Conservation (phyloP, 2,888 invertebrate genomes). For the Rutpela maculata region DNA sequence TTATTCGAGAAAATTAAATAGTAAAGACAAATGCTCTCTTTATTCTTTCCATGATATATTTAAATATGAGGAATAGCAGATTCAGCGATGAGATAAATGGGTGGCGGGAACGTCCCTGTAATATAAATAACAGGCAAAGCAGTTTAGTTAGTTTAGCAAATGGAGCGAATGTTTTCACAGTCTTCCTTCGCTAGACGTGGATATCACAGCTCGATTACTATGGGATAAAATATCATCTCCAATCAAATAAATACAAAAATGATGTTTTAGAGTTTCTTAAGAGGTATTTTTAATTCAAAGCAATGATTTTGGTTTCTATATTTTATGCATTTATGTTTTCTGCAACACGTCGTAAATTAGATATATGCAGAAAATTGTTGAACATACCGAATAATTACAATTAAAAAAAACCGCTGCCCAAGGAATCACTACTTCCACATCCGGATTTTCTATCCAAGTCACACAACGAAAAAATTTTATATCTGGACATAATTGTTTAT, state of each 20-base stretch:
- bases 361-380: too few relatives aligned
- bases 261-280: slow-evolving; percentile 40
- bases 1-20: slow-evolving; percentile 50
- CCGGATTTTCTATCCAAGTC: too few relatives aligned
- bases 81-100: slow-evolving; percentile 43
- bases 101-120: slow-evolving; percentile 65
- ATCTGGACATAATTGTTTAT: too few relatives aligned
- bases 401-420: too few relatives aligned
- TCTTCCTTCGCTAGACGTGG: slow-evolving; percentile 64
- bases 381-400: too few relatives aligned
- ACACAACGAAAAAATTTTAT: too few relatives aligned
- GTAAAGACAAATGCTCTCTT: slow-evolving; percentile 46
- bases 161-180: slow-evolving; percentile 75
- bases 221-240: slow-evolving; percentile 56
- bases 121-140: slow-evolving; percentile 74
- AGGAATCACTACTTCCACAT: too few relatives aligned
- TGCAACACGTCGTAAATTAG: neutral
- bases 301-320: neutral
- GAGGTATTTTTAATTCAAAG: neutral
- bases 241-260: slow-evolving; percentile 58
- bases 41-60: slow-evolving; percentile 48
- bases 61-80: slow-evolving; percentile 54
- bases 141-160: slow-evolving; percentile 76
- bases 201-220: slow-evolving; percentile 67
- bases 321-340: neutral